Percentiles rank a stretch among this genome's conserved stretches.
Conservation (phyloP, 2,113 vertebrate genomes). For the Hippocampus guttulatus region DNA sequence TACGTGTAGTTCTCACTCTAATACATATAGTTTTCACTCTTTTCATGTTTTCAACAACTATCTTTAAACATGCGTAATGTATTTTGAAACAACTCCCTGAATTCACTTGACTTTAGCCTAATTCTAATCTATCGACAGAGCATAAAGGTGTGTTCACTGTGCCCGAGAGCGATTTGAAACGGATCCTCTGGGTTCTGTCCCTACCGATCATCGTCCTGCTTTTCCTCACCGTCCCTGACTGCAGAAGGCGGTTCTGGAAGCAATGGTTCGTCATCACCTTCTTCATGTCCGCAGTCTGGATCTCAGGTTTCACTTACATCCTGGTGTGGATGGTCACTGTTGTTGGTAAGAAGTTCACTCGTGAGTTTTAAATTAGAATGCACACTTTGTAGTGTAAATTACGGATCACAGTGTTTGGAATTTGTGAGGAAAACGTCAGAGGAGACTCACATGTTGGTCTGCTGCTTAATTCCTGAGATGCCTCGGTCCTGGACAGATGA, state of each 20-base stretch:
- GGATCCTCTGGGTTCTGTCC: conserved; percentile 91
- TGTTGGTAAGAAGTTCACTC: conserved; percentile 75
- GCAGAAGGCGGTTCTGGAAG: conserved; percentile 87
- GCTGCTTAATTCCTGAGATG: conserved; percentile 69
- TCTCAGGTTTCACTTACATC: conserved; percentile 89
- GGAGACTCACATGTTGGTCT: conserved; percentile 70
- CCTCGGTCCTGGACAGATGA: conserved; percentile 49
- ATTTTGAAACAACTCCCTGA: too few species aligned
- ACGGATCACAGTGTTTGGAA: conserved; percentile 44
- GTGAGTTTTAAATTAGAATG: neutral
- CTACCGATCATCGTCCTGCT: conserved; percentile 84
- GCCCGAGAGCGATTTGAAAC: conserved; percentile 86
- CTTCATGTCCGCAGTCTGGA: conserved; percentile 93
- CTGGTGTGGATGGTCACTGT: conserved; percentile 97
- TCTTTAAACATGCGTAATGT: too few species aligned
- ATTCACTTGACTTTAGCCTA: neutral
- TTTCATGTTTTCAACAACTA: too few species aligned
- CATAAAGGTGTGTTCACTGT: conserved; percentile 82
- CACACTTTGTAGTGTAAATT: conserved; percentile 5
- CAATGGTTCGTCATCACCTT: conserved; percentile 89
- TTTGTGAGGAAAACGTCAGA: conserved; percentile 52
- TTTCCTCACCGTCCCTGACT: conserved; percentile 87
- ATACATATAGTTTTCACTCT: too few species aligned
- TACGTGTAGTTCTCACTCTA: too few species aligned
- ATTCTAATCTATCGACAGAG: conserved; percentile 58